phyloP scores from a whole-genome alignment of 1,140 invertebrate genomes.

The Meloidogyne chitwoodi region DNA sequence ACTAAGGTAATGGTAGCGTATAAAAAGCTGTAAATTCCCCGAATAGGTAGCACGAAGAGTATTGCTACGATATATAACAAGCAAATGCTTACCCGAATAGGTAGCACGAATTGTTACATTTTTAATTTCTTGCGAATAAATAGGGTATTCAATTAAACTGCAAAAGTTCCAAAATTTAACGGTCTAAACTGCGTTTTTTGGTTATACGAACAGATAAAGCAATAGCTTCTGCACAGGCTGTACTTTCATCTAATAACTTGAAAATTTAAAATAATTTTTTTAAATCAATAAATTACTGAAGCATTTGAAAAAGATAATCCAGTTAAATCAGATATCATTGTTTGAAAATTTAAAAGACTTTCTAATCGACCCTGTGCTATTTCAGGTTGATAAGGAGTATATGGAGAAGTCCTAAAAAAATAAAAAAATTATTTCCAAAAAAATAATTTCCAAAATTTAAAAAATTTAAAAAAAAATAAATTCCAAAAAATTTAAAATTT shows the following conservation, averaged over 20 bases:
- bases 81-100: no score
- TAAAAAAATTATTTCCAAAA: conserved; percentile 19
- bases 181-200: conserved; percentile 45
- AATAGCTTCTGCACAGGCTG: conserved; percentile 92
- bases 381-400: conserved; percentile 75
- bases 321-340: conserved; percentile 89
- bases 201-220: conserved; percentile 72
- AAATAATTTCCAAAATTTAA: background rate
- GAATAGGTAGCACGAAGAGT: no score
- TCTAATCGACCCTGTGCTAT: conserved; percentile 92
- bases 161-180: no score
- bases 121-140: no score
- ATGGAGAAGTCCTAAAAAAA: conserved; percentile 48
- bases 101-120: no score
- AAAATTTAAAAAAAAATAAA: conserved; percentile 20
- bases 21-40: no score
- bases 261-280: conserved; percentile 85
- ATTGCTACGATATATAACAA: no score
- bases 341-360: conserved; percentile 93
- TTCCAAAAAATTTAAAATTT: conserved; percentile 3
- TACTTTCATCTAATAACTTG: conserved; percentile 84
- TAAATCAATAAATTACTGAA: conserved; percentile 62
- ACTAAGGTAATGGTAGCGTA: no score
- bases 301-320: conserved; percentile 91
- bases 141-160: no score